Percentiles rank a stretch among this genome's conserved stretches.
phyloP scores from a whole-genome alignment of 2,888 invertebrate genomes.

The Bombyx huttoni region DNA sequence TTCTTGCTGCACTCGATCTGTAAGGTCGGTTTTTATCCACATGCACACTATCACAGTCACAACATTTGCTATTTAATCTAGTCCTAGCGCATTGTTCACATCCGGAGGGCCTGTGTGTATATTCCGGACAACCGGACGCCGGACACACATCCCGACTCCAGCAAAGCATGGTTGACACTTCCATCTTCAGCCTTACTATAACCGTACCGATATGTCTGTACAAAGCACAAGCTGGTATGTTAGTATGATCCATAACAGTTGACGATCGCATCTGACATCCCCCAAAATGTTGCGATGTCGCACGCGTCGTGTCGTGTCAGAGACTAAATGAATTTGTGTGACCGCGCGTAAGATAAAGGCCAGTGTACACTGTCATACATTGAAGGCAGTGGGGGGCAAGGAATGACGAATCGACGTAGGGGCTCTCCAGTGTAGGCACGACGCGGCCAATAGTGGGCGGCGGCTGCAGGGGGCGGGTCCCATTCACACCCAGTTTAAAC shows the following conservation, averaged over 20 bases:
- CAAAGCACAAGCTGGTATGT: constrained; percentile 50
- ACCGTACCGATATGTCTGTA: constrained; percentile 50
- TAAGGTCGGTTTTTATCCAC: constrained; percentile 47
- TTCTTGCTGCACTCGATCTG: constrained; percentile 49
- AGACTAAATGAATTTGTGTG: constrained; percentile 61
- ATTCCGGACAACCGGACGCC: constrained; percentile 19
- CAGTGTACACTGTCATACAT: constrained; percentile 41
- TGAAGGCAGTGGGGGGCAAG: constrained; percentile 35
- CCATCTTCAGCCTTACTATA: constrained; percentile 54
- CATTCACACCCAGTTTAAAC: constrained; percentile 37
- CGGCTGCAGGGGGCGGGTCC: constrained; percentile 33
- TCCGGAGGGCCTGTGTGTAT: constrained; percentile 30
- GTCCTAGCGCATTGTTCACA: constrained; percentile 61
- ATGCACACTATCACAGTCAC: constrained; percentile 65
- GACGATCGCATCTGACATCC: constrained; percentile 48
- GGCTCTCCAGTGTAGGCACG: constrained; percentile 27
- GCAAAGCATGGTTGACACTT: constrained; percentile 23
- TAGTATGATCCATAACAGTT: constrained; percentile 52
- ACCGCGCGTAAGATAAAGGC: constrained; percentile 62
- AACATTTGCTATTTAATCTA: constrained; percentile 52
- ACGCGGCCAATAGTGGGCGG: constrained; percentile 37
- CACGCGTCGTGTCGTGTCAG: constrained; percentile 58
- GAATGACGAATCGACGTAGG: constrained; percentile 40
- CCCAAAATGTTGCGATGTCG: constrained; percentile 52
- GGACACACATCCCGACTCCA: constrained; percentile 23